phyloP scores from a whole-genome alignment of 2,888 invertebrate genomes.

The Caenorhabditis sp. region DNA sequence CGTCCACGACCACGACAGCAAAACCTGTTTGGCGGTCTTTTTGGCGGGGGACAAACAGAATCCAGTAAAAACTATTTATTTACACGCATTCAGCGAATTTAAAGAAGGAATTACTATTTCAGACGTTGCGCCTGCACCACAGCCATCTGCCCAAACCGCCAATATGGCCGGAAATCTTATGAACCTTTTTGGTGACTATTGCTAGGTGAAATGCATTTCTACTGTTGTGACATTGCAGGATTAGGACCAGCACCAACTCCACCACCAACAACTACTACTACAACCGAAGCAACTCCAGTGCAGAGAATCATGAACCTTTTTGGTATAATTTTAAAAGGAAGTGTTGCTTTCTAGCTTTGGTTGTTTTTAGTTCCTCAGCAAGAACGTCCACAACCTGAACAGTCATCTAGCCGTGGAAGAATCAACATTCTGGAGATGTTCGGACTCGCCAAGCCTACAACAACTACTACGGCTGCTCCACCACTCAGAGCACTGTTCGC shows the following conservation, averaged over 20 bases:
- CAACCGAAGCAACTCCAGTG: conserved; percentile 58
- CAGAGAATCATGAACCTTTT: conserved; percentile 64
- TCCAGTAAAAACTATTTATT: conserved; percentile 48
- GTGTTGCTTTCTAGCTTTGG: background rate
- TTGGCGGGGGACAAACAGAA: conserved; percentile 52
- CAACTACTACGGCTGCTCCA: conserved; percentile 67
- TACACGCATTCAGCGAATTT: no score
- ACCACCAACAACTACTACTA: conserved; percentile 60
- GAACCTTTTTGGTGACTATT: conserved; percentile 43
- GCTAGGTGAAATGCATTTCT: background rate
- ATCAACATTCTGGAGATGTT: conserved; percentile 64
- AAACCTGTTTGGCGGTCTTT: conserved; percentile 54
- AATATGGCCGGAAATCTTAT: conserved; percentile 33
- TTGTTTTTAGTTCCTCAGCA: conserved; percentile 51
- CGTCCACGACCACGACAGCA: conserved; percentile 62
- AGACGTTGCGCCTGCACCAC: conserved; percentile 34
- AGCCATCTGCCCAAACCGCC: conserved; percentile 32
- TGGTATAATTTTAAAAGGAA: no score
- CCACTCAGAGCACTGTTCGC: conserved; percentile 66
- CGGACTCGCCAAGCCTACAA: conserved; percentile 62
- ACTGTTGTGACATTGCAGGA: background rate
- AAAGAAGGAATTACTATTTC: no score
- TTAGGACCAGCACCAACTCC: conserved; percentile 17
- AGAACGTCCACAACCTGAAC: conserved; percentile 48
- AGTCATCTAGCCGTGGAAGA: conserved; percentile 55